Evolutionary conservation across 2,888 invertebrate species (phyloP), one percentile per base, ranked within the genome.

Genomic region (Zaprionus bogoriensis): DNA sequence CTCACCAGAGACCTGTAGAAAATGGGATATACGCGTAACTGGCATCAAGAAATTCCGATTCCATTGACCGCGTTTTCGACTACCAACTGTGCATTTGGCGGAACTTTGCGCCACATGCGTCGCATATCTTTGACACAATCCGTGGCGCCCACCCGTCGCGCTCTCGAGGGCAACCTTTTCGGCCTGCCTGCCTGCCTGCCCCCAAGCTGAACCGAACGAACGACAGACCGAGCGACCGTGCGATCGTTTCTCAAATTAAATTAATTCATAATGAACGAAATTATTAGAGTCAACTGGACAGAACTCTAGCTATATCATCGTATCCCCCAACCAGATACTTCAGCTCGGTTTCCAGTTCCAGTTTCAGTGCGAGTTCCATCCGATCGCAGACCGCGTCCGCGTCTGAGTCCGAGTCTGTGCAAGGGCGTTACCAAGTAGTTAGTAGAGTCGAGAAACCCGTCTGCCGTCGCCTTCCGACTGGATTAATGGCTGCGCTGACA

Each of bases 71-170:
- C n/a, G n/a, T n/a, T n/a, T n/a, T n/a, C n/a, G 79, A 85, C 79
- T 74, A 74, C 79, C 79, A 85, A 80, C 79, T 80, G 79, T 80
- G 79, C 85, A 80, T 85, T 80, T 80, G 86, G 86, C 84, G 84
- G 81, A 84, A 86, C 82, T 86, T 80, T 82, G 82, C 82, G 76
- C 79, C 79, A 65, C 79, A 80, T 85, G 79, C 85, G 79, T 85
- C 85, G 85, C 84, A 78, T 83, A 83, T 83, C 82, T 76, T 86
- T 83, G 82, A 84, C 82, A 83, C 82, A 83, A 83, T 83, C 82
- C 83, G 86, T 83, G 79, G 79, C 83, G 84, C 77, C 86, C 86
- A 66, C 79, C 79, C 84, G 86, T 74, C 42, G 79, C 60, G 77
- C 80, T 54, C 79, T 77, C 77, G 83, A 86, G 80, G 86, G 86